Evolutionary conservation across 2,113 vertebrate species (phyloP).

Genomic region (Heteronetta atricapilla): DNA sequence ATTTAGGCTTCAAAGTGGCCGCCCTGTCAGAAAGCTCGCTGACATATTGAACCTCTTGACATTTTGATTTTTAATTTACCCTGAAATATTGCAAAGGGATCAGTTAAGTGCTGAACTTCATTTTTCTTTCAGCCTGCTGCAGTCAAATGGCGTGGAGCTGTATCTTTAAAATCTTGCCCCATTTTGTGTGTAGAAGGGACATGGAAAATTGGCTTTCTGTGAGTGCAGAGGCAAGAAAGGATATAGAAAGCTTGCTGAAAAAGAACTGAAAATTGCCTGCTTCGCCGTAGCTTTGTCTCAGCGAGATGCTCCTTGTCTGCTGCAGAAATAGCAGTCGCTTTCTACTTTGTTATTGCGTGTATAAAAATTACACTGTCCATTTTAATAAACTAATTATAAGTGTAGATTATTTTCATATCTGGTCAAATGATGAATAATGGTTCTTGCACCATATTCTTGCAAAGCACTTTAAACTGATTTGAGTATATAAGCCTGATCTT

Average conservation of each 20-base stretch:
- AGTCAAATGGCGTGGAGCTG: conserved; percentile 26
- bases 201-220: conserved; percentile 48
- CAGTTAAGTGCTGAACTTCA: conserved; percentile 55
- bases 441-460: conserved; percentile 7
- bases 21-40: conserved; percentile 50
- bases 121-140: conserved; percentile 48
- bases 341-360: not conserved
- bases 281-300: conserved; percentile 25
- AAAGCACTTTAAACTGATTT: conserved; percentile 51
- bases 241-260: conserved; percentile 45
- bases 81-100: conserved; percentile 37
- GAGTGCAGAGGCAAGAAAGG: conserved; percentile 43
- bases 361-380: not conserved
- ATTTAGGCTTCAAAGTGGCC: conserved; percentile 55
- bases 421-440: conserved; percentile 43
- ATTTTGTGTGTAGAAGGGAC: conserved; percentile 20
- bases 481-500: conserved; percentile 39
- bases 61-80: conserved; percentile 68
- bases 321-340: conserved; percentile 39
- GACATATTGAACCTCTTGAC: conserved; percentile 67
- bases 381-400: conserved; percentile 24
- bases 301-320: conserved; percentile 30
- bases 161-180: conserved; percentile 67
- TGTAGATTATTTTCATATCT: conserved; percentile 13
- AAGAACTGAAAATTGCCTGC: conserved; percentile 50